Conservation (phyloP, 2,888 invertebrate species). For the Allygus modestus region DNA sequence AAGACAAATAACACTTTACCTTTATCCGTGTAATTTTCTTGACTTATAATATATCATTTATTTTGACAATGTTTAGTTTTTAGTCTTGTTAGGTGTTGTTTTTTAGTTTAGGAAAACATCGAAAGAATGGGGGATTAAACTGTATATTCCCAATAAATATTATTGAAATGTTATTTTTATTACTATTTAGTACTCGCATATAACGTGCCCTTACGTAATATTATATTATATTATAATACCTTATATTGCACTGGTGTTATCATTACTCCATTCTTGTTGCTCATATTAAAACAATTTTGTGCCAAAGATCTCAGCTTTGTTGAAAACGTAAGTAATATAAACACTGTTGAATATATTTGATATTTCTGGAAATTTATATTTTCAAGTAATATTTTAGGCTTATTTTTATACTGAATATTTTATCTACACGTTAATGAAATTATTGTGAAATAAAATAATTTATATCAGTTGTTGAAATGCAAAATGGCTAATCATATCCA, state of each 20-base stretch:
- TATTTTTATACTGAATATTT: neutral
- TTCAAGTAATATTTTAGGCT: neutral
- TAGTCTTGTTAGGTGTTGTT: neutral
- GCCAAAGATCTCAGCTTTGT: neutral
- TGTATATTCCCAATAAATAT: no score
- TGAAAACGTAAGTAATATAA: no score
- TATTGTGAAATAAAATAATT: neutral
- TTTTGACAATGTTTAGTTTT: constrained; percentile 22
- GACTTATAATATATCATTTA: constrained; percentile 4
- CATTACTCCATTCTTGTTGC: no score
- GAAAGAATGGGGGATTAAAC: no score
- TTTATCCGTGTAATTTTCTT: neutral
- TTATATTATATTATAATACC: no score
- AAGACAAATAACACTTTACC: neutral
- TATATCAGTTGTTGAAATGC: neutral
- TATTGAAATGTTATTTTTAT: no score
- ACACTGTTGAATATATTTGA: no score
- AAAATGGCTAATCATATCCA: neutral
- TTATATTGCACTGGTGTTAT: no score
- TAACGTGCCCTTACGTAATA: no score
- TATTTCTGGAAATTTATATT: neutral
- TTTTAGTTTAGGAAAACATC: neutral
- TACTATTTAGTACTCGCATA: no score
- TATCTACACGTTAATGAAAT: neutral
- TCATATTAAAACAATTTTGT: neutral